Conservation (phyloP, 2,797 vertebrate species). For the Iguana delicatissima region DNA sequence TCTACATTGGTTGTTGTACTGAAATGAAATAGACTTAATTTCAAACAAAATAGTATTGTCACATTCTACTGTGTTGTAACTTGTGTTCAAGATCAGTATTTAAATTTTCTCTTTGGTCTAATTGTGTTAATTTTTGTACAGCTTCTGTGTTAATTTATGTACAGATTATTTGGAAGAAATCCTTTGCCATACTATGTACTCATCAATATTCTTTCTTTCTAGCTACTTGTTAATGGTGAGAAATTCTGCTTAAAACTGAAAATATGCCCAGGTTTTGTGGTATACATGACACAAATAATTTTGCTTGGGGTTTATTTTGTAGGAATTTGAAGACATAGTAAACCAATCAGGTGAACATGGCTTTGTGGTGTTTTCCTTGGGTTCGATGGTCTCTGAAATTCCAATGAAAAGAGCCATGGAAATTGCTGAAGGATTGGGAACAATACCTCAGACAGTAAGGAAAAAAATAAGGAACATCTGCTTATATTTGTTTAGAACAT, state of each 20-base stretch:
- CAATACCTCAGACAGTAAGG: constrained; percentile 91
- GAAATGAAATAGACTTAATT: background rate
- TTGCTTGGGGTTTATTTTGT: constrained; percentile 48
- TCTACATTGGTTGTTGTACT: background rate
- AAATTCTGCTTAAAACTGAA: background rate
- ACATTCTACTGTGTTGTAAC: background rate
- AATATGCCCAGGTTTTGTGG: accelerated
- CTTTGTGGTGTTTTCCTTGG: constrained; percentile 92
- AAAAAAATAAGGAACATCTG: background rate
- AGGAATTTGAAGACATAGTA: constrained; percentile 90
- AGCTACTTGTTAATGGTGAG: background rate
- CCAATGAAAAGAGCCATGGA: constrained; percentile 83
- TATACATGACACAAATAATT: accelerated
- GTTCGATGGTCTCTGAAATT: constrained; percentile 87
- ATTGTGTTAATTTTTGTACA: background rate
- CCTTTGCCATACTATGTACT: background rate
- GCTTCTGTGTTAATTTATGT: too few relatives aligned
- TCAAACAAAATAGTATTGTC: background rate
- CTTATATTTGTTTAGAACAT: background rate
- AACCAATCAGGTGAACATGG: constrained; percentile 91
- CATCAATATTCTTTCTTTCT: constrained; percentile 19
- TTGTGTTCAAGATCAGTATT: background rate
- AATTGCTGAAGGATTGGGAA: constrained; percentile 88
- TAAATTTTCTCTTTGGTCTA: background rate
- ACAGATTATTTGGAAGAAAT: too few relatives aligned